phyloP scores from a whole-genome alignment of 1,140 invertebrate genomes.

The Drosophila setifemur region DNA sequence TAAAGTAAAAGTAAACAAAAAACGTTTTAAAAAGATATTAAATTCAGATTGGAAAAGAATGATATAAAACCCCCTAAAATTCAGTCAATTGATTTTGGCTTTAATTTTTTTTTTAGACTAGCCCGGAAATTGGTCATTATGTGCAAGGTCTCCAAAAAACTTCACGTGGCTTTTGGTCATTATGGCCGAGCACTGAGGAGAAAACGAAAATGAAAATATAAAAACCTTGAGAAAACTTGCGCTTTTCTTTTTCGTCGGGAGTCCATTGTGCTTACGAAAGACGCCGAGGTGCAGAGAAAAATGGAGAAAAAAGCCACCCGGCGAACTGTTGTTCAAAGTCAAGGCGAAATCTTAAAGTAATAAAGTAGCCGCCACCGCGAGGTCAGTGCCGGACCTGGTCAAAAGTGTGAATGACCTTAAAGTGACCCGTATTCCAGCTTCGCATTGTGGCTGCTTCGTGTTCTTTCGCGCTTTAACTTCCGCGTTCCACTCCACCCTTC shows the following conservation, averaged over 20 bases:
- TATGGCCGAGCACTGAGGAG: constrained; percentile 30
- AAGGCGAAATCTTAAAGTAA: constrained; percentile 80
- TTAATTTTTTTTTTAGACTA: neutral
- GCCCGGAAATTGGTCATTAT: constrained; percentile 66
- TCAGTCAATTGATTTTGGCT: neutral
- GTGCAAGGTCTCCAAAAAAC: constrained; percentile 31
- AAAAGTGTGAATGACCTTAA: constrained; percentile 74
- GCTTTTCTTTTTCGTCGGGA: constrained; percentile 55
- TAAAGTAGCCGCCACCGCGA: constrained; percentile 69
- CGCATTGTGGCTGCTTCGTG: constrained; percentile 5
- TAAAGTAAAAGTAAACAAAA: neutral
- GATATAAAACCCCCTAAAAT: neutral
- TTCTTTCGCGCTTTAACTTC: constrained; percentile 27
- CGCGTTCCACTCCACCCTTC: neutral
- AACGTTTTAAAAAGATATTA: neutral
- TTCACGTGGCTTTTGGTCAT: constrained; percentile 66
- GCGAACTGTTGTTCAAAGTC: constrained; percentile 78
- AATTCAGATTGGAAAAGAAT: neutral
- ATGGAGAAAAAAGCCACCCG: constrained; percentile 52
- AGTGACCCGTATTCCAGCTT: constrained; percentile 61
- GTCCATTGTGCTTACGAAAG: constrained; percentile 49
- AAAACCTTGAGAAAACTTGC: constrained; percentile 64
- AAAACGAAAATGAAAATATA: constrained; percentile 37
- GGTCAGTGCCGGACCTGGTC: constrained; percentile 52
- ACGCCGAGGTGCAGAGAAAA: constrained; percentile 31